A percentile compares a stretch with the other conserved stretches of the same genome.
These are phyloP conservation scores for Harpalus rubripes DNA, from an alignment of 2,888 invertebrate genomes.

Conservation along the genomic window DNA sequence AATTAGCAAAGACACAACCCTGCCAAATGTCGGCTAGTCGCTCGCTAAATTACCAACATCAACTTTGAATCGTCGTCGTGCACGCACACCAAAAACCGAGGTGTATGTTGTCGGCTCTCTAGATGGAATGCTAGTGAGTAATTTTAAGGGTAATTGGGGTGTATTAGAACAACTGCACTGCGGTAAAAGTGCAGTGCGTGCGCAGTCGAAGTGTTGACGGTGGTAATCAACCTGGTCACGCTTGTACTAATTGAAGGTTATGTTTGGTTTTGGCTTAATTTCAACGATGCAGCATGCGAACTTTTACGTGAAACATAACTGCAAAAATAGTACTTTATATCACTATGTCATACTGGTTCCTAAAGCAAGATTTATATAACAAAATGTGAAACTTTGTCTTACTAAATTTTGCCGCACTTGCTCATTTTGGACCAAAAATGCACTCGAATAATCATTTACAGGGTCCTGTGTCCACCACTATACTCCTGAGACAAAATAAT, in stretches of 20 bases:
- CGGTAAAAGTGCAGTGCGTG: slow-evolving; percentile 14
- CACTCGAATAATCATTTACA: no score
- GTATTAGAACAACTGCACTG: slow-evolving; percentile 29
- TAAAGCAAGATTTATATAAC: no score
- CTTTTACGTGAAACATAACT: neutral
- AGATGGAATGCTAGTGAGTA: slow-evolving; percentile 23
- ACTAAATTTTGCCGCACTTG: no score
- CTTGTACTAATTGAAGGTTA: slow-evolving; percentile 31
- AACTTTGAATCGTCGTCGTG: neutral
- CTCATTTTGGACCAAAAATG: no score
- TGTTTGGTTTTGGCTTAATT: neutral
- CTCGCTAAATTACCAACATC: slow-evolving; percentile 11
- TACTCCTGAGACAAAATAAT: no score
- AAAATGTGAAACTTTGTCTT: no score
- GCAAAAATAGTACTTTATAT: no score
- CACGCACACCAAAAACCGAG: slow-evolving; percentile 11
- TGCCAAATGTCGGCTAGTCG: slow-evolving; percentile 40
- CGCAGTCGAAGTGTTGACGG: slow-evolving; percentile 8
- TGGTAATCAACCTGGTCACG: slow-evolving; percentile 26
- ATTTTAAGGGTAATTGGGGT: slow-evolving; percentile 18
- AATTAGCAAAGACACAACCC: slow-evolving; percentile 53
- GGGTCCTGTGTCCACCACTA: no score
- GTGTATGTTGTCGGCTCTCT: neutral
- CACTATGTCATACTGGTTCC: no score
- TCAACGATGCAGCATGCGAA: slow-evolving; percentile 8